phyloP scores from a whole-genome alignment of 1,140 invertebrate genomes.

The Linepithema humile region DNA sequence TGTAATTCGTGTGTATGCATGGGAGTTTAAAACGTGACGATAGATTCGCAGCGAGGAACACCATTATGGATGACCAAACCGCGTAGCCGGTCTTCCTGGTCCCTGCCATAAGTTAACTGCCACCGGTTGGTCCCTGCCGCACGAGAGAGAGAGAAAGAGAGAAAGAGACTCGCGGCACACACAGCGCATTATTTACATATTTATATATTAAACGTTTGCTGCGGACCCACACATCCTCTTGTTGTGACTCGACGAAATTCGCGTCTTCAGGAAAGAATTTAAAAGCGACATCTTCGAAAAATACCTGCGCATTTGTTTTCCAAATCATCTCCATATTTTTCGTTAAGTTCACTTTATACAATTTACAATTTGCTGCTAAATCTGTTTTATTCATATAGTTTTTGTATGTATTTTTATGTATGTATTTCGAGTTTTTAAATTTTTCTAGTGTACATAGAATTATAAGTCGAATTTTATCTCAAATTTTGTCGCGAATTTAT shows the following conservation, averaged over 20 bases:
- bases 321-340: background rate
- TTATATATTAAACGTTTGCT: slow-evolving; percentile 79
- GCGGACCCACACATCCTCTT: slow-evolving; percentile 58
- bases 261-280: slow-evolving; percentile 38
- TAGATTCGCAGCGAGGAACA: slow-evolving; percentile 76
- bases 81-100: slow-evolving; percentile 69
- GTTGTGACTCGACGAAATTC: slow-evolving; percentile 63
- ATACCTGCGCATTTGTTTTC: background rate
- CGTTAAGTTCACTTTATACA: too few relatives aligned
- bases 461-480: too few relatives aligned
- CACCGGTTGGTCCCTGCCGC: slow-evolving; percentile 73
- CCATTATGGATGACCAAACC: slow-evolving; percentile 70
- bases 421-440: too few relatives aligned
- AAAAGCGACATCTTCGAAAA: background rate
- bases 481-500: too few relatives aligned
- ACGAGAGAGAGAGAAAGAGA: too few relatives aligned
- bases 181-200: slow-evolving; percentile 81
- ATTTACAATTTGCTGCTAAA: too few relatives aligned
- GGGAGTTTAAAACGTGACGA: slow-evolving; percentile 72
- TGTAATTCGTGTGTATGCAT: slow-evolving; percentile 10
- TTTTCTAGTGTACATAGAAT: too few relatives aligned
- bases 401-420: too few relatives aligned
- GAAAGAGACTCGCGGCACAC: slow-evolving; percentile 72
- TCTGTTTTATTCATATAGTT: too few relatives aligned
- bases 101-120: slow-evolving; percentile 79